Percentiles rank a stretch among this genome's conserved stretches.
Conservation (phyloP, 1,140 invertebrate species). For the Drosophila repleta region DNA sequence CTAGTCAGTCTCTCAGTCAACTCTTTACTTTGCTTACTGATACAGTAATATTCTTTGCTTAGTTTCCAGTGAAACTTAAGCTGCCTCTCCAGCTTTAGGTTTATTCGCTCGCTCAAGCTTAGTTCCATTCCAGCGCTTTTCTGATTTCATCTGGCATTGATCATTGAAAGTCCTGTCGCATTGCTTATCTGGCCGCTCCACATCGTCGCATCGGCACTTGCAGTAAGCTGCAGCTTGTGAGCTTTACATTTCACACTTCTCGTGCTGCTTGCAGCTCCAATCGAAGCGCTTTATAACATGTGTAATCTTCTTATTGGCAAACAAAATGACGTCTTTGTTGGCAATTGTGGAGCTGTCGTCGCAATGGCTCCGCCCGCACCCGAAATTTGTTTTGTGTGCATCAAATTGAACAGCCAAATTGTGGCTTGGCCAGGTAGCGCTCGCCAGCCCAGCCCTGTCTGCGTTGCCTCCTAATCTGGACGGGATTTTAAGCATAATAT, state of each 20-base stretch:
- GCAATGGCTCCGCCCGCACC: background rate
- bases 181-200: background rate
- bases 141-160: conserved; percentile 4
- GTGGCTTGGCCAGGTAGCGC: conserved; percentile 52
- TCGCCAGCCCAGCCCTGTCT: background rate
- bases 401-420: conserved; percentile 74
- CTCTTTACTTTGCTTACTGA: no score
- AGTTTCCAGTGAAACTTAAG: no score
- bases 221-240: conserved; percentile 11
- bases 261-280: background rate
- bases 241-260: conserved; percentile 17
- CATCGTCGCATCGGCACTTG: background rate
- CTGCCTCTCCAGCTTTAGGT: no score
- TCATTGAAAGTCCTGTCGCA: conserved; percentile 1
- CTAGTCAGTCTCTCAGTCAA: no score
- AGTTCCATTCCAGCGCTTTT: no score
- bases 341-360: conserved; percentile 33
- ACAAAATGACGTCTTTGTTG: conserved; percentile 57
- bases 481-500: background rate
- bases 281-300: conserved; percentile 19
- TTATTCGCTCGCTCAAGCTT: no score
- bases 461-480: conserved; percentile 10
- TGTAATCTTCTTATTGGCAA: conserved; percentile 69
- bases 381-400: conserved; percentile 66
- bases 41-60: no score